A percentile compares a stretch with the other conserved stretches of the same genome.
Conservation (phyloP, 2,888 invertebrate genomes). For the Cerceris rybyensis region DNA sequence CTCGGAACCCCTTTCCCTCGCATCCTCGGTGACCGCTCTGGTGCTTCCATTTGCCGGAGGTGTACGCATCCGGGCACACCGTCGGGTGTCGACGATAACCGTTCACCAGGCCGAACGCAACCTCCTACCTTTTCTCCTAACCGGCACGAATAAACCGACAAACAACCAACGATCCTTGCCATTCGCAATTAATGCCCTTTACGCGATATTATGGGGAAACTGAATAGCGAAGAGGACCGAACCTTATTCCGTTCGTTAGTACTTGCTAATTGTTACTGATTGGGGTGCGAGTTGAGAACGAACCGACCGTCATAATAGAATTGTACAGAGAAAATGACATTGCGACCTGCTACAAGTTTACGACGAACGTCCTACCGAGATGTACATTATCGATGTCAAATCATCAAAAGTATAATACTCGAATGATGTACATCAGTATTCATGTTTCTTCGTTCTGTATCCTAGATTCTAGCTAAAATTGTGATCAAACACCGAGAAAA, state of each 20-base stretch:
- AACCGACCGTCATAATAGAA: conserved; percentile 2
- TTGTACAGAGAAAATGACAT: conserved; percentile 10
- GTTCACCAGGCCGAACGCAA: conserved; percentile 4
- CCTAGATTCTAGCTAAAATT: too few relatives aligned
- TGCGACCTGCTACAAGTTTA: too few relatives aligned
- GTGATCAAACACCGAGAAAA: too few relatives aligned
- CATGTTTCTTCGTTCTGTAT: too few relatives aligned
- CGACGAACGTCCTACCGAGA: too few relatives aligned
- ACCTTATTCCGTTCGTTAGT: conserved; percentile 15
- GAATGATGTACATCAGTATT: too few relatives aligned
- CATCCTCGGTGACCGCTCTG: background rate
- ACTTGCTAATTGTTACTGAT: conserved; percentile 25
- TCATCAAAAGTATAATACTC: too few relatives aligned
- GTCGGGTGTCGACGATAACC: conserved; percentile 25
- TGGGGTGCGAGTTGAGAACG: conserved; percentile 19
- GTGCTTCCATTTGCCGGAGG: background rate
- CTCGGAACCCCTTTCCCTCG: conserved; percentile 16
- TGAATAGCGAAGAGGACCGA: too few relatives aligned
- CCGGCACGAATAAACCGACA: background rate
- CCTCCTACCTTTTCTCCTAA: background rate
- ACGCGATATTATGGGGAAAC: conserved; percentile 1
- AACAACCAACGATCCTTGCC: background rate
- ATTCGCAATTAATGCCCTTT: conserved; percentile 11
- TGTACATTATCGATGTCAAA: too few relatives aligned
- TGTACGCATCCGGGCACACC: background rate